phyloP scores from a whole-genome alignment of 2,888 invertebrate genomes.

The Sarcophaga variegata region DNA sequence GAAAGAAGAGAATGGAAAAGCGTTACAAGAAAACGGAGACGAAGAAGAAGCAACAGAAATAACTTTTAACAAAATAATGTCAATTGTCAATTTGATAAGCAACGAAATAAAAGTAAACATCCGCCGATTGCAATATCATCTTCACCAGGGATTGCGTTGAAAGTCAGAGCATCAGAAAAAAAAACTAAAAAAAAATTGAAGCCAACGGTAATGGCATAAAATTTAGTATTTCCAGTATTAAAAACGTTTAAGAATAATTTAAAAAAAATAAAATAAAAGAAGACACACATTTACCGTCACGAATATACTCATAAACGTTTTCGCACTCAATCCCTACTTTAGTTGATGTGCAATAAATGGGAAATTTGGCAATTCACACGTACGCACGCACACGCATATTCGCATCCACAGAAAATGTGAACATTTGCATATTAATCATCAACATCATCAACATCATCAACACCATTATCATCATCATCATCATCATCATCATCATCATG shows the following conservation, averaged over 20 bases:
- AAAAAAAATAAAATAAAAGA: background rate
- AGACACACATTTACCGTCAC: conserved; percentile 28
- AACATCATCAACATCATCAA: conserved; percentile 12
- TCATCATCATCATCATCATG: conserved; percentile 18
- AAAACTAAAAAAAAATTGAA: background rate
- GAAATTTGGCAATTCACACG: background rate
- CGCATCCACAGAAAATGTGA: background rate
- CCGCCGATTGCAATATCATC: conserved; percentile 57
- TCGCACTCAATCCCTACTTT: conserved; percentile 39
- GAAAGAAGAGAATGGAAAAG: background rate
- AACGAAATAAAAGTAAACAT: conserved; percentile 68
- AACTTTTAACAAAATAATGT: conserved; percentile 67
- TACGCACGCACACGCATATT: background rate
- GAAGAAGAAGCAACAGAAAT: conserved; percentile 47
- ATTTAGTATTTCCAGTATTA: conserved; percentile 32
- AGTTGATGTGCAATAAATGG: conserved; percentile 39
- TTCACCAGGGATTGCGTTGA: conserved; percentile 29
- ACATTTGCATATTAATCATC: conserved; percentile 43
- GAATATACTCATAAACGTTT: conserved; percentile 38
- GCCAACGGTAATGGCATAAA: background rate
- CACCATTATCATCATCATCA: conserved; percentile 36
- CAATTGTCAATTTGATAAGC: conserved; percentile 71
- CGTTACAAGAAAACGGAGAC: conserved; percentile 17
- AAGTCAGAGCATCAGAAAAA: conserved; percentile 9
- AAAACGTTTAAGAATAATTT: conserved; percentile 44